Percentiles rank a stretch among this genome's conserved stretches.
These are phyloP conservation scores for Picus viridis DNA, from an alignment of 2,797 vertebrate species.

Conservation along the genomic window DNA sequence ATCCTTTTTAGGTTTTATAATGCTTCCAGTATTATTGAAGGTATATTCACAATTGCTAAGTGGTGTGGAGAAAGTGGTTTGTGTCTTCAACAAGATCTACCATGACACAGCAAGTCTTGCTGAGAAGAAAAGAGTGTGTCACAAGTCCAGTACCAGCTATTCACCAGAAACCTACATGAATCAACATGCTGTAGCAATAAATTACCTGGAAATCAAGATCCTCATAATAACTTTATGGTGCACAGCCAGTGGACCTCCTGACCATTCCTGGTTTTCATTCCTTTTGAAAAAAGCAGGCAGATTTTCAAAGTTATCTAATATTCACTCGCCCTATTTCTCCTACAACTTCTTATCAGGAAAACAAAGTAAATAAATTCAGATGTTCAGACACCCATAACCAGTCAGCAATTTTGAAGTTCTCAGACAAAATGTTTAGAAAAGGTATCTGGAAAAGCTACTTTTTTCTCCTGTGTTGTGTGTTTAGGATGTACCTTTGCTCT, in stretches of 20 bases:
- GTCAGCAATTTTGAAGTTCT: not conserved
- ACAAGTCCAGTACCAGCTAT: not conserved
- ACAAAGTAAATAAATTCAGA: not conserved
- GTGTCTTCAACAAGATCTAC: not conserved
- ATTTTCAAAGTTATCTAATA: not conserved
- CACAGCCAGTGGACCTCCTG: not conserved
- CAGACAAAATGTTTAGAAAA: not conserved
- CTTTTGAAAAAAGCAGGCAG: not conserved
- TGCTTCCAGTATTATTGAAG: not conserved
- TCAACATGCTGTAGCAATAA: accelerated
- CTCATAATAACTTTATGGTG: not conserved
- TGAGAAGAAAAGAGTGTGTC: not conserved
- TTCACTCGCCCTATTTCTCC: not conserved
- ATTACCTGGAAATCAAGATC: not conserved
- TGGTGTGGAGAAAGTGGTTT: not conserved
- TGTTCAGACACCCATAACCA: not conserved
- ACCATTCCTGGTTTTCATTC: not conserved
- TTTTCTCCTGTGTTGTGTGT: not conserved
- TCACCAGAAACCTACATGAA: not conserved
- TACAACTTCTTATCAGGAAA: not conserved
- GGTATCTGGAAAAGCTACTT: not conserved
- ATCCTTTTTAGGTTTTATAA: not conserved
- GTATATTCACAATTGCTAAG: not conserved
- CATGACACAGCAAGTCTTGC: not conserved
- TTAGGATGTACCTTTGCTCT: not conserved